Conservation (phyloP, 1,140 invertebrate genomes). For the Pinna nobilis region DNA sequence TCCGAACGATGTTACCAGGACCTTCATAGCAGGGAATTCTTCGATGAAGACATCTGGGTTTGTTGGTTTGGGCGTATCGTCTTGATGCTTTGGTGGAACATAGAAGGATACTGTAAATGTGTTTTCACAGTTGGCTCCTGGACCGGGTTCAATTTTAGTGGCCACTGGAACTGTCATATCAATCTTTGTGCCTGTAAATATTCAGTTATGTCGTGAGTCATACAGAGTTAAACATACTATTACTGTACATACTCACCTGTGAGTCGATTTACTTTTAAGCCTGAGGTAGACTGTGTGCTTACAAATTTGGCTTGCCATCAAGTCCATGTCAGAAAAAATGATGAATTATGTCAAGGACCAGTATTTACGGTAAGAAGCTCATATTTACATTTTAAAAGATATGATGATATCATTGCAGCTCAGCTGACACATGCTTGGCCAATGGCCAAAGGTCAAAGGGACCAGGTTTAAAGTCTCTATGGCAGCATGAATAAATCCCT, state of each 20-base stretch:
- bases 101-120: conserved; percentile 73
- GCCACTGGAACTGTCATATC: conserved; percentile 74
- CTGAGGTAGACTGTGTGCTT: neutral
- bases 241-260: neutral
- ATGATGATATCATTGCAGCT: no score
- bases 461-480: no score
- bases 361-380: neutral
- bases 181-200: conserved; percentile 64
- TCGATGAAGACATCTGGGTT: conserved; percentile 68
- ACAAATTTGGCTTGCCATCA: neutral
- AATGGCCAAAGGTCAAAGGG: no score
- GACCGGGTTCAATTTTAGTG: conserved; percentile 66
- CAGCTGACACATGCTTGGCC: no score
- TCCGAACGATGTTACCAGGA: conserved; percentile 62
- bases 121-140: conserved; percentile 70
- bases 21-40: conserved; percentile 58
- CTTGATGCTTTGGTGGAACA: conserved; percentile 62
- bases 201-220: neutral
- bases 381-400: no score
- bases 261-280: neutral
- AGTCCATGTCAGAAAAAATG: neutral
- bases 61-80: conserved; percentile 66
- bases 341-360: neutral
- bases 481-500: no score
- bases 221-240: neutral